Base-by-base conservation (phyloP, 2,797 vertebrate genomes). In the Bucorvus abyssinicus region DNA sequence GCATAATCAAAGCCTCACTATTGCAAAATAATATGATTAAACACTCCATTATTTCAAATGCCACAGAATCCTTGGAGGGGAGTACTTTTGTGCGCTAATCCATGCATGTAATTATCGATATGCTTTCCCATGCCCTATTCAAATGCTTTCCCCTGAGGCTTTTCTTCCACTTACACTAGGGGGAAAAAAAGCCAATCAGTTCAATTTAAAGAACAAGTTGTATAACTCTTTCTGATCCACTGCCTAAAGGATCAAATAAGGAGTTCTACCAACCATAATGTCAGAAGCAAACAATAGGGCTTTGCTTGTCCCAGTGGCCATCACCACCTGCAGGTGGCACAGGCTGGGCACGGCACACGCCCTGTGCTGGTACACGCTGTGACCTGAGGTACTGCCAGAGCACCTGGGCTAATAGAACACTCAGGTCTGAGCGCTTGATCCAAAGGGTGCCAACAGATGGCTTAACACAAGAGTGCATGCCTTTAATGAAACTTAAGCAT, bases 21-120 rank as follows among this genome's bases (percentile, higher is more conserved):
- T 85, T 89, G 90, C 87, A 95, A 95, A 96, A 97, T 87, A 95
- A 90, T 85, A 75, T 84, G 94, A 95, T 96, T 94, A 96, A 96
- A 87, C 65, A 84, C 71, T 75, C 78, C 82, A 87, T 89, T 79
- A 93, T 93, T 95, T 96, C 92, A 82, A 92, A 90, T 7, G 3
- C 55, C 81, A 93, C 70, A 47, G 91, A 91, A 93, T 93, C 91
- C 93, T 92, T 87, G 93, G 70, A 83, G 64, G 68, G 57, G 87
- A 92, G 56, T 61, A 65, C 90, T 96, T 96, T 68, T 76, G 70
- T 89, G 77, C 82, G 89, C 55, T 93, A 93, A 97, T 87, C 88
- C 87, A 95, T 67, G 69, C 93, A 83, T 77, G 77, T 87, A 91
- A 96, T 96, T 96, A 96, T 78, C 9, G n/a, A 89, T 94, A 91